These are phyloP conservation scores for Choristoneura rosaceana DNA, from an alignment of 2,888 invertebrate genomes.

Conservation along the genomic window DNA sequence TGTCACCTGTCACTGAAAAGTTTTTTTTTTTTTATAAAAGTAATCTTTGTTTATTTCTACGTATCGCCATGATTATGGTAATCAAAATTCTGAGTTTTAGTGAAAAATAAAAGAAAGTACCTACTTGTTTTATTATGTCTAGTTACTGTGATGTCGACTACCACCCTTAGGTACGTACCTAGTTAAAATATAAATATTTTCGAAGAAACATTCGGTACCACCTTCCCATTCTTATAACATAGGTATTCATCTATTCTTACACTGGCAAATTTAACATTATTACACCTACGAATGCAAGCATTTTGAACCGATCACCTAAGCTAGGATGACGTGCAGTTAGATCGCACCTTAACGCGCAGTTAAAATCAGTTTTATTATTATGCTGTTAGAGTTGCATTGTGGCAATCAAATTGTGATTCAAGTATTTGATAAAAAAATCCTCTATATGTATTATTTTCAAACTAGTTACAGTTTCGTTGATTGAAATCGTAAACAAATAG, in stretches of 20 bases:
- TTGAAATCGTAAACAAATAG: background rate
- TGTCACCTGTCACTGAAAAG: no score
- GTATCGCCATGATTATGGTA: background rate
- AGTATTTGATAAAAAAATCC: background rate
- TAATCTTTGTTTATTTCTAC: background rate
- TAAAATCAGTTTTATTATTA: background rate
- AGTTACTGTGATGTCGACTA: background rate
- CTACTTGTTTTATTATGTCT: background rate
- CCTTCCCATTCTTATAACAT: slow-evolving; percentile 5
- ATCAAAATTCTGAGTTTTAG: background rate
- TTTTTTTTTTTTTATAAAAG: no score
- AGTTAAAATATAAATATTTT: background rate
- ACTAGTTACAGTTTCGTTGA: background rate
- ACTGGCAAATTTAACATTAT: slow-evolving; percentile 34
- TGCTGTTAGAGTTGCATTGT: background rate
- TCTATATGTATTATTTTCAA: background rate
- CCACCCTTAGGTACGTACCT: background rate
- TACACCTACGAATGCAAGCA: slow-evolving; percentile 63
- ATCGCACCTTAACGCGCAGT: slow-evolving; percentile 21
- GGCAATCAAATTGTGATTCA: background rate
- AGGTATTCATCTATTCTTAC: slow-evolving; percentile 15
- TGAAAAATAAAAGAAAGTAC: background rate
- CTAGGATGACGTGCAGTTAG: slow-evolving; percentile 65
- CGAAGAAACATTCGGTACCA: background rate
- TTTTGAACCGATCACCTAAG: slow-evolving; percentile 69